These are phyloP conservation scores for Menidia beryllina DNA, from an alignment of 2,113 vertebrate species.

Conservation along the genomic window DNA sequence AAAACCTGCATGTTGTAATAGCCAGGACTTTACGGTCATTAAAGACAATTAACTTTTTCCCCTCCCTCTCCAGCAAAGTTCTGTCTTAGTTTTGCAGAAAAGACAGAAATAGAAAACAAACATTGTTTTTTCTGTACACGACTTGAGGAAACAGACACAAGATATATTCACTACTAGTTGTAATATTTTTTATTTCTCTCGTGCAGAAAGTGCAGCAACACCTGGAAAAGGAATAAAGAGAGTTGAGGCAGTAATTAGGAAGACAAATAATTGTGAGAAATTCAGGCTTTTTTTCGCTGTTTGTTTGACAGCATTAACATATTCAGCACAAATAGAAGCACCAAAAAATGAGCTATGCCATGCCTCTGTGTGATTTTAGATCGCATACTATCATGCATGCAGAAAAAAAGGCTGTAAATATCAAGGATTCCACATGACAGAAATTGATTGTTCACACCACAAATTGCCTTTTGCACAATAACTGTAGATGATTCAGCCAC, in stretches of 20 bases:
- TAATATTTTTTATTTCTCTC: neutral
- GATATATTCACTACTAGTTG: no score
- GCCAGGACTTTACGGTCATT: neutral
- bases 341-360: no score
- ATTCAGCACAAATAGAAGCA: neutral
- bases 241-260: neutral
- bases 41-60: neutral
- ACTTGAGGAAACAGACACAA: neutral
- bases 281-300: neutral
- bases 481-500: neutral
- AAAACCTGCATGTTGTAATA: neutral
- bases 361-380: neutral
- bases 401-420: no score
- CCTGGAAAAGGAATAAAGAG: neutral
- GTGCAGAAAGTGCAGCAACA: neutral
- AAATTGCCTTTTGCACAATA: neutral
- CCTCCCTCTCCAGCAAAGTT: neutral
- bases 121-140: no score
- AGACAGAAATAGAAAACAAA: neutral
- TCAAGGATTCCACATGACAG: neutral
- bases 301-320: neutral
- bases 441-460: neutral
- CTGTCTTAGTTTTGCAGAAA: neutral
- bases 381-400: neutral
- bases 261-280: neutral